Conservation (phyloP, 2,113 vertebrate genomes). For the Poecile atricapillus region DNA sequence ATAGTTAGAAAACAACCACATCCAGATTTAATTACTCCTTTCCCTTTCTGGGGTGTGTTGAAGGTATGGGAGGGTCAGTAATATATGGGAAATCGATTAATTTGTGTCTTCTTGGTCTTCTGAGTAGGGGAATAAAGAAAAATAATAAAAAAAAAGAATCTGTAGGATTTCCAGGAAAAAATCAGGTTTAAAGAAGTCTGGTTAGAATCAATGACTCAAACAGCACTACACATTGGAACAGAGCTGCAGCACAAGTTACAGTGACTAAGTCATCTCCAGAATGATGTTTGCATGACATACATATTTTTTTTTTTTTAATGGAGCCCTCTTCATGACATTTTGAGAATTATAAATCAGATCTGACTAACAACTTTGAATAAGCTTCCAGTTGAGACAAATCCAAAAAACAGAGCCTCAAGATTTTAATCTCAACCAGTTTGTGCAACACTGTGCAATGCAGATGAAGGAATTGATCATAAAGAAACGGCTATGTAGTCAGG, state of each 20-base stretch:
- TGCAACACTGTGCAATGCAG: not conserved
- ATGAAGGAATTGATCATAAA: constrained; percentile 19
- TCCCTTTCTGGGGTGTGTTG: not conserved
- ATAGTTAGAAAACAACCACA: not conserved
- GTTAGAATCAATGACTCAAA: not conserved
- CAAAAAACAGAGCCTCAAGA: not conserved
- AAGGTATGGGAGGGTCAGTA: not conserved
- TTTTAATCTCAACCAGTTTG: constrained; percentile 1
- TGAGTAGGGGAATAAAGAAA: not conserved
- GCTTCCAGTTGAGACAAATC: constrained; percentile 27
- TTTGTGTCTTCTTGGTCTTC: not conserved
- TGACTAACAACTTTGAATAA: constrained; percentile 16
- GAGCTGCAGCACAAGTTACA: not conserved
- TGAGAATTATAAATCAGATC: constrained; percentile 9
- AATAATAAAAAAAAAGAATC: not conserved
- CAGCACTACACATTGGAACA: not conserved
- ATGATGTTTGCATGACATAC: not conserved
- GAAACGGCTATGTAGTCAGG: not conserved
- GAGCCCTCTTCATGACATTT: not conserved
- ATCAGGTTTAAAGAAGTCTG: not conserved
- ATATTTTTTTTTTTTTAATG: not conserved
- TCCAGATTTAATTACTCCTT: not conserved
- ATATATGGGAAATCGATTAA: not conserved
- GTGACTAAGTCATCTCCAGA: not conserved
- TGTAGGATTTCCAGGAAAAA: not conserved